Base-by-base conservation (phyloP, 2,797 vertebrate species). In the Alosa sapidissima region DNA sequence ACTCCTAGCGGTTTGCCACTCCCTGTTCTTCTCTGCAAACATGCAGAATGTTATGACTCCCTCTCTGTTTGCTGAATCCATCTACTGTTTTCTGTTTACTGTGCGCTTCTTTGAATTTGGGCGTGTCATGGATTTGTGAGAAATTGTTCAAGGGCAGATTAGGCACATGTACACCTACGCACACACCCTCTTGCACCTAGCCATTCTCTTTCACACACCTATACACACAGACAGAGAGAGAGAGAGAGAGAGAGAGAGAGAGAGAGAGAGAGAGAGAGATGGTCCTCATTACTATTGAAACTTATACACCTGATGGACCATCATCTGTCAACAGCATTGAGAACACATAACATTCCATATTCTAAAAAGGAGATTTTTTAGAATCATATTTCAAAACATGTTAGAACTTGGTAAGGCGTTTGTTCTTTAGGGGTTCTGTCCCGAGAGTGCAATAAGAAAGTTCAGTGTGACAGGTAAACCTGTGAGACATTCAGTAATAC, bases 11-110 rank as follows among this genome's bases (percentile, higher is more conserved):
- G 62, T 84, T 54, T 81, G 89, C 93, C 95, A 93, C 94, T 81
- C 94, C 95, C 91, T 89, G 87, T 87, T 90, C 48, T 19, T 88
- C 88, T 89, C 47, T 78, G 82, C 91, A 90, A 90, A 92, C 87
- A 86, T 86, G 88, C 81, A 41, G 87, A 87, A 81, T 87, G 84
- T 81, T 85, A 83, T 87, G 87, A 90, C 90, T 92, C 92, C 90
- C 89, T 91, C 87, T 84, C 41, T 89, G 83, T 91, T 90, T 91
- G 85, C 89, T 89, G 84, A 85, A 78, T 87, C 84, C 85, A 81
- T 72, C 55, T 87, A 84, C 84, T 90, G 89, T 90, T 91, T 92
- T 87, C 58, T 83, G 62, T 84, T 90, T 89, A 21, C 33, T 78
- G 51, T 81, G 28, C 81, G 85, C 87, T 86, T 85, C 28, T 1